Base-by-base conservation (phyloP, 2,113 vertebrate species). In the Paralichthys olivaceus region DNA sequence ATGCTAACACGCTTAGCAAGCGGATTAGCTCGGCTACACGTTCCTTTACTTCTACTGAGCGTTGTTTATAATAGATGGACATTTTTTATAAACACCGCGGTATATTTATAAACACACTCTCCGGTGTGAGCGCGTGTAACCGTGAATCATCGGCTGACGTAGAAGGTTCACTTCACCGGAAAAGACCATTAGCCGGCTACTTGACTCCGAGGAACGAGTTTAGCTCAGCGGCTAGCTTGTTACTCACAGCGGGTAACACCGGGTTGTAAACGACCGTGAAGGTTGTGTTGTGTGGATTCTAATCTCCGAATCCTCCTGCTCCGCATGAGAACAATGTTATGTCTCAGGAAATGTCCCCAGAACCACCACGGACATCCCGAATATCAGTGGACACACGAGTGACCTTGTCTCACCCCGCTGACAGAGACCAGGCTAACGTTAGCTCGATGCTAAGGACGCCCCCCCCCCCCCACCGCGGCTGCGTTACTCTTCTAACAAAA, bases 371-470 rank as follows among this genome's bases (percentile, higher is more conserved):
- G 3, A n/a, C 9, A 43, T 4, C 9, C 19, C 62, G 0, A 8
- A 58, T 69, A 43, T 0, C 0, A 3, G 4, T 7, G 2, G 0
- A 26, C 34, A 59, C 66, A 69, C 37, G 57, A 63, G 83, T 93
- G 92, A 93, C 92, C 92, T 93, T 93, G 92, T 80, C 77, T 88
- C 40, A 73, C 61, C 88, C 81, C 25, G 4, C 6, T 40, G 34
- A 19, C 55, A 64, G 43, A 56, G n/a, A 11, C 7, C 15, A 9
- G 22, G 88, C 78, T 88, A 89, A 55, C 65, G 14, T 45, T 77
- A 77, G 80, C 69, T 19, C 2, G 12, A 0, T 11, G 20, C 0
- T 4, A 64, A n/a, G 75, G 66, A 43, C 68, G 4, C 15, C 7
- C 2, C 4, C n/a, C n/a, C n/a, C n/a, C n/a, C n/a, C n/a, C n/a